A percentile compares a stretch with the other conserved stretches of the same genome.
These are phyloP conservation scores for chimpanzee (Pan troglodytes) DNA, from an alignment of 2,113 vertebrate species.

Conservation along the genomic window NHGRI_mPanTro3-v2.1_pri NC_072409.2:47552501-47553000, in stretches of 20 bases:
- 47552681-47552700: neutral
- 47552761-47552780: neutral
- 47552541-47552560: neutral
- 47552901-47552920: neutral
- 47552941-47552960: too few relatives aligned
- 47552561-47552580: neutral
- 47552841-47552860: neutral
- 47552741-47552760: neutral
- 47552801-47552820: neutral
- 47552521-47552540: fast-evolving
- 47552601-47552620: neutral
- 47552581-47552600: neutral
- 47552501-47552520: fast-evolving
- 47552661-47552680: neutral
- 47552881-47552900: too few relatives aligned
- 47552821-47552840: neutral
- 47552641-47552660: neutral
- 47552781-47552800: neutral
- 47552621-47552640: neutral
- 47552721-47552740: too few relatives aligned
- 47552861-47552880: neutral
- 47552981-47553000: neutral
- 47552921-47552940: neutral
- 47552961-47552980: neutral
- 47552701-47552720: neutral